Evolutionary conservation across 2,797 vertebrate genomes (phyloP).

Genomic region (Enteromius unitaeniatus): DNA sequence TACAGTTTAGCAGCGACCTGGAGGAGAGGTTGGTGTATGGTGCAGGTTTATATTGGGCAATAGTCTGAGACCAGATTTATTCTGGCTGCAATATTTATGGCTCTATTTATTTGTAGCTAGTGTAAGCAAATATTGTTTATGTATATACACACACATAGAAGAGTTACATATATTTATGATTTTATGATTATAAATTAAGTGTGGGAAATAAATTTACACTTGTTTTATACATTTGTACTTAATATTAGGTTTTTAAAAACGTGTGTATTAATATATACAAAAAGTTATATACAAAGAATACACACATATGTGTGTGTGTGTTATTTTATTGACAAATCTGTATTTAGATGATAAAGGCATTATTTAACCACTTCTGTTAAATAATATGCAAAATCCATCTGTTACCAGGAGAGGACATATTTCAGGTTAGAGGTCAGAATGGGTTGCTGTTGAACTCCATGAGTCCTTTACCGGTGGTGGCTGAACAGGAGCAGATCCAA

Average conservation of each 20-base stretch:
- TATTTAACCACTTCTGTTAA: background rate
- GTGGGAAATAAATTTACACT: background rate
- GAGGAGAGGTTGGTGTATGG: slow-evolving; percentile 83
- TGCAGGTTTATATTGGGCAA: background rate
- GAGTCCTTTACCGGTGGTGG: slow-evolving; percentile 80
- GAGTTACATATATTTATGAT: background rate
- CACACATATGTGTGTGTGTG: too few species aligned
- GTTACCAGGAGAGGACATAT: slow-evolving; percentile 81
- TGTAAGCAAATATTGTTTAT: background rate
- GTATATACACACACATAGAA: background rate
- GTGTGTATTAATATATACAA: too few species aligned
- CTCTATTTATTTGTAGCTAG: background rate
- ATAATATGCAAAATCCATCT: slow-evolving; percentile 20
- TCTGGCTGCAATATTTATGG: background rate
- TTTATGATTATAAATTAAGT: too few species aligned
- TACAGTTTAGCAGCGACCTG: slow-evolving; percentile 80
- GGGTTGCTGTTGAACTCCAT: slow-evolving; percentile 79
- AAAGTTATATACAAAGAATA: too few species aligned
- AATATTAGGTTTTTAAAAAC: background rate
- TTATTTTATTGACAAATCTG: too few species aligned
- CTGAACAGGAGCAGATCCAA: slow-evolving; percentile 81
- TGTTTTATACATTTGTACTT: background rate
- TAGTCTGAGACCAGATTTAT: background rate
- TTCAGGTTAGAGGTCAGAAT: slow-evolving; percentile 85
- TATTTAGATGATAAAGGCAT: background rate